Conservation (phyloP, 92 coral and sea anemone genomes). For the Meandrina meandrites region DNA sequence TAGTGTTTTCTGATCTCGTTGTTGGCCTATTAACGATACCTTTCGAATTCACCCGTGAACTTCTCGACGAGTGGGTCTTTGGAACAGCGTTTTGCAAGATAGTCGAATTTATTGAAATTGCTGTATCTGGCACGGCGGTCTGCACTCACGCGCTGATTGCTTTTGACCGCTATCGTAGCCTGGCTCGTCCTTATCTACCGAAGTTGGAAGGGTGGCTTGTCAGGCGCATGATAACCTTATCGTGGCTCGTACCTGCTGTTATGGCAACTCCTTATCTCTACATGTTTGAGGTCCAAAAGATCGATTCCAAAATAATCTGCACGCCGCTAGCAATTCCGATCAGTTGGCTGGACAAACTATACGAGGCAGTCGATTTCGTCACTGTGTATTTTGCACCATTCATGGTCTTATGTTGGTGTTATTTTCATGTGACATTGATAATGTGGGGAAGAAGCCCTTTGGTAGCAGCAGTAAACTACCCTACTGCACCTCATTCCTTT, state of each 20-base stretch:
- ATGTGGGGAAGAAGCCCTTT: slow-evolving; percentile 41
- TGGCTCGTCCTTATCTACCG: slow-evolving; percentile 66
- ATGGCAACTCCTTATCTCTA: slow-evolving; percentile 53
- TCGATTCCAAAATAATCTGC: slow-evolving; percentile 42
- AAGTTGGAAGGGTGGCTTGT: slow-evolving; percentile 44
- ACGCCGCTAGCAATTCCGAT: slow-evolving; percentile 48
- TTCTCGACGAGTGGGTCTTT: slow-evolving; percentile 57
- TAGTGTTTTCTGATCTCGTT: slow-evolving; percentile 46
- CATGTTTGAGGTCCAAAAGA: slow-evolving; percentile 44
- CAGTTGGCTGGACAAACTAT: slow-evolving; percentile 55
- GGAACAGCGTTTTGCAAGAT: slow-evolving; percentile 60
- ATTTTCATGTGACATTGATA: slow-evolving; percentile 45
- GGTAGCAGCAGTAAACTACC: background rate
- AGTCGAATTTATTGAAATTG: slow-evolving; percentile 61
- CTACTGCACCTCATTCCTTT: background rate
- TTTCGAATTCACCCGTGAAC: slow-evolving; percentile 47
- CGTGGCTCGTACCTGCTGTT: slow-evolving; percentile 64
- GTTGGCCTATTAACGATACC: slow-evolving; percentile 53
- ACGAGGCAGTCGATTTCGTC: slow-evolving; percentile 60
- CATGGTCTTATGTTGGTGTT: slow-evolving; percentile 58
- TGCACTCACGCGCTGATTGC: slow-evolving; percentile 67
- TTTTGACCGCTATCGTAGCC: slow-evolving; percentile 64
- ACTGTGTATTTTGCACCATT: slow-evolving; percentile 55
- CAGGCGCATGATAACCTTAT: slow-evolving; percentile 47
- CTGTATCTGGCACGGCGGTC: slow-evolving; percentile 64